Evolutionary conservation across 2,113 vertebrate genomes (phyloP).

Genomic region (Thamnaconus septentrionalis): DNA sequence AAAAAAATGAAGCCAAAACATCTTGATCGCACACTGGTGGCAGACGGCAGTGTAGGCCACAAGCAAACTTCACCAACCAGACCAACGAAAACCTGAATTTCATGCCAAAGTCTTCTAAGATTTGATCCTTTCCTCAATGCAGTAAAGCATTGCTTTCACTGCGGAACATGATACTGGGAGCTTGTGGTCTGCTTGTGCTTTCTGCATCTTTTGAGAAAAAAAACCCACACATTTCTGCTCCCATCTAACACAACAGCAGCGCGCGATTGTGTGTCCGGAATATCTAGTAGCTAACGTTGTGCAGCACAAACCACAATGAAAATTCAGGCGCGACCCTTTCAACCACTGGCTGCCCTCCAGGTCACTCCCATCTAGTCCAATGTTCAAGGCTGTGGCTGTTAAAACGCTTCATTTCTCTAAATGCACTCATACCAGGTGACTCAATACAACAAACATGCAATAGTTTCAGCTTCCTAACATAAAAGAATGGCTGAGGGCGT

Average conservation of each 20-base stretch:
- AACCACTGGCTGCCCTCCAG: constrained; percentile 5
- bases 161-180: too few species aligned
- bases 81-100: too few species aligned
- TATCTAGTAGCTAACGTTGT: background rate
- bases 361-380: constrained; percentile 30
- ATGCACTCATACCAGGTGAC: background rate
- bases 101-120: too few species aligned
- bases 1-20: too few species aligned
- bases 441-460: constrained; percentile 17
- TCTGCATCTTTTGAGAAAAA: background rate
- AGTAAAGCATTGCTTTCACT: too few species aligned
- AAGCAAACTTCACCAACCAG: too few species aligned
- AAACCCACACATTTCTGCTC: background rate
- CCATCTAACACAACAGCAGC: background rate
- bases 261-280: background rate
- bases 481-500: background rate
- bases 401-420: constrained; percentile 4
- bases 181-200: too few species aligned
- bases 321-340: constrained; percentile 7
- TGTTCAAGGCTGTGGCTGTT: constrained; percentile 15
- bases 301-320: background rate
- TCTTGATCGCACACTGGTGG: too few species aligned
- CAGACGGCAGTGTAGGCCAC: too few species aligned
- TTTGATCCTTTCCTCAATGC: too few species aligned
- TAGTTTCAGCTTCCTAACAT: background rate